Evolutionary conservation across 2,888 invertebrate species (phyloP).

Genomic region (Dione vanillae): DNA sequence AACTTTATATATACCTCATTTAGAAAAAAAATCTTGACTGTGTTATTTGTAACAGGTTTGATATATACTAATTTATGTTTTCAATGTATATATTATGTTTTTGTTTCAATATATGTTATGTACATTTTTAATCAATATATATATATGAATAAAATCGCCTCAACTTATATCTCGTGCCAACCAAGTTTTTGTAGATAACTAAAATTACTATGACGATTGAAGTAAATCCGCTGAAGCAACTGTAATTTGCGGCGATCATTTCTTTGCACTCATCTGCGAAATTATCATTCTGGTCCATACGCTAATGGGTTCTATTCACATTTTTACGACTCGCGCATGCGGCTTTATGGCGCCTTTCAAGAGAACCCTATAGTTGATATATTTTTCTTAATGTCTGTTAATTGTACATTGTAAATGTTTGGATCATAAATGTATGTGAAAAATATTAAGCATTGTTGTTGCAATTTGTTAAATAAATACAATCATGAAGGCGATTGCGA

Average conservation of each 20-base stretch:
- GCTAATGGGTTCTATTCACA: conserved; percentile 34
- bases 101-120: too few species aligned
- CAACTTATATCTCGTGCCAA: conserved; percentile 45
- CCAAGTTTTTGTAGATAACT: conserved; percentile 36
- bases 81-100: too few species aligned
- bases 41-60: too few species aligned
- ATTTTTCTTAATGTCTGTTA: conserved; percentile 22
- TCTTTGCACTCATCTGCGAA: conserved; percentile 33
- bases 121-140: too few species aligned
- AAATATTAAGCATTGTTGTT: too few species aligned
- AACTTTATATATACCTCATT: too few species aligned
- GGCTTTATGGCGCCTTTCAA: conserved; percentile 26
- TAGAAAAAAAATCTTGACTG: too few species aligned
- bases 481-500: too few species aligned
- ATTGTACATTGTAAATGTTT: neutral
- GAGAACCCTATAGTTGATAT: conserved; percentile 11
- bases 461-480: too few species aligned
- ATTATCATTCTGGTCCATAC: conserved; percentile 32
- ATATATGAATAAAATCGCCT: conserved; percentile 30
- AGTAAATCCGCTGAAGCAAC: conserved; percentile 40
- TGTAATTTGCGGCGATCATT: conserved; percentile 46
- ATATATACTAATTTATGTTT: too few species aligned
- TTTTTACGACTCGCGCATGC: conserved; percentile 22
- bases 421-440: neutral
- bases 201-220: conserved; percentile 44